Evolutionary conservation across 2,113 vertebrate genomes (phyloP).

Genomic region (Epinephelus moara): DNA sequence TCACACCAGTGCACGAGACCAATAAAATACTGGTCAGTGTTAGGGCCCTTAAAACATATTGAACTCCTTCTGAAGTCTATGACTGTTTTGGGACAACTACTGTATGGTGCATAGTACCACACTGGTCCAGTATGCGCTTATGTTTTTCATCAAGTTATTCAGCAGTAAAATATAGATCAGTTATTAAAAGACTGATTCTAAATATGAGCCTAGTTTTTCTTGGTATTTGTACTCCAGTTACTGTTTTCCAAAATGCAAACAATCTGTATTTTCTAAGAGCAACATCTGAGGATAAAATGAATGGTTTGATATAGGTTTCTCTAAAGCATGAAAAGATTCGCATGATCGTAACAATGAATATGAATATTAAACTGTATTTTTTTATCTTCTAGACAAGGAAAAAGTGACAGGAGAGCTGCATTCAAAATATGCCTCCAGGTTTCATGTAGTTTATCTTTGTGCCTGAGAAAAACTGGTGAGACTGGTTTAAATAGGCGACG

Average conservation of each 20-base stretch:
- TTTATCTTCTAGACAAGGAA: too few relatives aligned
- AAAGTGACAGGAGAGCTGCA: background rate
- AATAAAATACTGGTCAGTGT: too few relatives aligned
- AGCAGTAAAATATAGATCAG: background rate
- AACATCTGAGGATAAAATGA: background rate
- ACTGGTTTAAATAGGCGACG: background rate
- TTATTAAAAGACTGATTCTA: too few relatives aligned
- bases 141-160: background rate
- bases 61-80: background rate
- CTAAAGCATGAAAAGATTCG: background rate
- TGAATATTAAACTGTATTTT: too few relatives aligned
- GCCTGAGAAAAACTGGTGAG: background rate
- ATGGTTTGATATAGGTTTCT: background rate
- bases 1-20: too few relatives aligned
- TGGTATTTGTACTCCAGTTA: too few relatives aligned
- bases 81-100: background rate
- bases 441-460: background rate
- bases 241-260: background rate
- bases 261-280: too few relatives aligned
- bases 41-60: background rate
- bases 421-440: background rate
- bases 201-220: too few relatives aligned
- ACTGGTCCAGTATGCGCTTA: background rate
- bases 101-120: background rate
- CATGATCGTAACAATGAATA: background rate